A percentile compares a stretch with the other conserved stretches of the same genome.
phyloP scores from a whole-genome alignment of 1,140 invertebrate genomes.

The Oedothorax gibbosus region DNA sequence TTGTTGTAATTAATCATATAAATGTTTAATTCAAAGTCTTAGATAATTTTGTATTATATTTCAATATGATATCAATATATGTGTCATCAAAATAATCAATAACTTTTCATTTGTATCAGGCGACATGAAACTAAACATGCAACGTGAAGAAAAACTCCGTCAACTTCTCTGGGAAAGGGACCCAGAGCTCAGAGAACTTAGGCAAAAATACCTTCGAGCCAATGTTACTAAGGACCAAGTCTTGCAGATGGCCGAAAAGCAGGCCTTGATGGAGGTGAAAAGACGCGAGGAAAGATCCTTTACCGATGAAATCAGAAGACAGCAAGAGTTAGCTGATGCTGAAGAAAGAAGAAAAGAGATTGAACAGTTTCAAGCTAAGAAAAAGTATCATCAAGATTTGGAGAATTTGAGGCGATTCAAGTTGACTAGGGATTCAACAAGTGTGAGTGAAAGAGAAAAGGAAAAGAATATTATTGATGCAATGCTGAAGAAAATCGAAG shows the following conservation, averaged over 20 bases:
- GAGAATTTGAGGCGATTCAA: slow-evolving; percentile 23
- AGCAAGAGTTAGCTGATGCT: slow-evolving; percentile 1
- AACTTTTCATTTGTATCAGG: slow-evolving; percentile 3
- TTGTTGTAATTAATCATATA: too few relatives aligned
- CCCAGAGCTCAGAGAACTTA: slow-evolving; percentile 28
- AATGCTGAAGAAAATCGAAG: slow-evolving; percentile 35
- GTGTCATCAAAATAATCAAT: too few relatives aligned
- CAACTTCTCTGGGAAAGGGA: slow-evolving; percentile 43
- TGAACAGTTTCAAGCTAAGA: slow-evolving; percentile 4
- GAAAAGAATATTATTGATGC: slow-evolving; percentile 40
- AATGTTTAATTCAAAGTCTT: too few relatives aligned
- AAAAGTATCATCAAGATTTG: slow-evolving; percentile 40
- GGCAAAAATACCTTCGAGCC: slow-evolving; percentile 15
- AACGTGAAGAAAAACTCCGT: slow-evolving; percentile 34
- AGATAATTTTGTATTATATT: too few relatives aligned
- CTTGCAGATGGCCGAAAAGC: slow-evolving; percentile 46
- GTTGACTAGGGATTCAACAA: neutral
- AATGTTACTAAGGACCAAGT: slow-evolving; percentile 43
- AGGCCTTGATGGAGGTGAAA: slow-evolving; percentile 6
- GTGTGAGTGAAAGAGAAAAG: neutral
- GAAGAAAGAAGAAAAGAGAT: slow-evolving; percentile 13
- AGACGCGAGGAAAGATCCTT: slow-evolving; percentile 4
- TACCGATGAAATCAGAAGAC: neutral
- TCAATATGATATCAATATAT: too few relatives aligned
- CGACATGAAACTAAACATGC: neutral